Evolutionary conservation across 2,797 vertebrate genomes (phyloP), one percentile per base, ranked within the genome.

Genomic region (Argentina silus): DNA sequence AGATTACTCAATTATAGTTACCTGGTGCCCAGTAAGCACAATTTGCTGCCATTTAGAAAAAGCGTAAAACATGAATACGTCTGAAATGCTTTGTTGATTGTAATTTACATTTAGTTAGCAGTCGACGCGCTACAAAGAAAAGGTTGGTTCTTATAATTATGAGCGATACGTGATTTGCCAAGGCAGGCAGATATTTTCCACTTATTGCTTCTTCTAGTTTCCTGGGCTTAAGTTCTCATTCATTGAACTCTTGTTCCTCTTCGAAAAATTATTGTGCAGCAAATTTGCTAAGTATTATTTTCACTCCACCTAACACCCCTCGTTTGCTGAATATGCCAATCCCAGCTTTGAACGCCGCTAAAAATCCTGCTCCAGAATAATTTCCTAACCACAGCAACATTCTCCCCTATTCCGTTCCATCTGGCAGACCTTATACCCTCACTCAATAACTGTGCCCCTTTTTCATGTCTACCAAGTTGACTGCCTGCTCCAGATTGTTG

Each of bases 211-310:
- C 27, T 36, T 36, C 27, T 36, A 77, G 70, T 51, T 85, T 82
- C 65, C 64, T 62, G 61, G 75, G 75, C 86, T 85, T 82, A 76
- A 71, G 81, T 90, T 86, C 83, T 82, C 70, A 81, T 82, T 73
- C 81, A 78, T 63, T 83, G 80, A 86, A 89, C 87, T 86, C 85
- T 84, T 86, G 83, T 81, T 77, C 83, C 77, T 69, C n/a, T n/a
- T 77, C 51, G 80, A 78, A 87, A n/a, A 91, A 89, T 86, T 82
- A 86, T 76, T 76, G 81, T 80, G 80, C 83, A 73, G 73, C 86
- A 89, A 89, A 89, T 90, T 90, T 89, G 79, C 69, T 84, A 89
- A 87, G 86, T 87, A 89, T 90, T 90, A 87, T 87, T 91, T 91
- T 57, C 86, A 90, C 86, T 68, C 66, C 66, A 68, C 47, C 27